phyloP scores from a whole-genome alignment of 1,140 invertebrate species.

The Nomia melanderi region DNA sequence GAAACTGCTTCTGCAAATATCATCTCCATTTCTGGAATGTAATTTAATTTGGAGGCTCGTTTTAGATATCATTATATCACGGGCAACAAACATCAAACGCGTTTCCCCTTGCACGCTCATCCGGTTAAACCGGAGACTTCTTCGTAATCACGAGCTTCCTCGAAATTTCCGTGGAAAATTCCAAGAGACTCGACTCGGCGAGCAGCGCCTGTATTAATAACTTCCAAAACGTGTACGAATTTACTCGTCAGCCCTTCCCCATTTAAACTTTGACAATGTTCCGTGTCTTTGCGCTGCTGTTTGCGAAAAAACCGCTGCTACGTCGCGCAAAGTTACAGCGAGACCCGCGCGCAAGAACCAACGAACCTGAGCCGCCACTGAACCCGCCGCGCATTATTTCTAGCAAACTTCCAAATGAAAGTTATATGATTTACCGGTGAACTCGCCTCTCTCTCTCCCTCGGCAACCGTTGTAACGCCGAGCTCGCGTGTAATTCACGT shows the following conservation, averaged over 20 bases:
- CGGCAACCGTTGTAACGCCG: background rate
- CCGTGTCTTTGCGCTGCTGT: background rate
- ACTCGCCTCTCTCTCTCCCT: too few species aligned
- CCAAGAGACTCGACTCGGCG: background rate
- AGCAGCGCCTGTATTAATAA: slow-evolving; percentile 14
- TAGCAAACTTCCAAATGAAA: slow-evolving; percentile 18
- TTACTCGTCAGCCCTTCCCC: background rate
- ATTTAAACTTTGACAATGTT: slow-evolving; percentile 35
- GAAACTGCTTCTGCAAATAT: too few species aligned
- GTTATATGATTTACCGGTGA: background rate
- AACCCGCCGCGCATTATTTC: slow-evolving; percentile 5
- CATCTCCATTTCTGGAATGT: too few species aligned
- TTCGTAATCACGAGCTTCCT: background rate
- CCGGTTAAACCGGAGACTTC: background rate
- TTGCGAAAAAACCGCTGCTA: slow-evolving; percentile 17
- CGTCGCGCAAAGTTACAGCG: slow-evolving; percentile 2
- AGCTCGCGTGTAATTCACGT: background rate
- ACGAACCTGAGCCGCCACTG: background rate
- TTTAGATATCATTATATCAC: too few species aligned
- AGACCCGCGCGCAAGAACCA: background rate
- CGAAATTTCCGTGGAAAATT: background rate
- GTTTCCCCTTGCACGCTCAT: background rate
- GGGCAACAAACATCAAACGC: background rate
- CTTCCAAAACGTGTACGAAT: slow-evolving; percentile 5
- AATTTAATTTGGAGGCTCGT: too few species aligned